Evolutionary conservation across 1,140 invertebrate genomes (phyloP).

Genomic region (Lasaia peninsularis): DNA sequence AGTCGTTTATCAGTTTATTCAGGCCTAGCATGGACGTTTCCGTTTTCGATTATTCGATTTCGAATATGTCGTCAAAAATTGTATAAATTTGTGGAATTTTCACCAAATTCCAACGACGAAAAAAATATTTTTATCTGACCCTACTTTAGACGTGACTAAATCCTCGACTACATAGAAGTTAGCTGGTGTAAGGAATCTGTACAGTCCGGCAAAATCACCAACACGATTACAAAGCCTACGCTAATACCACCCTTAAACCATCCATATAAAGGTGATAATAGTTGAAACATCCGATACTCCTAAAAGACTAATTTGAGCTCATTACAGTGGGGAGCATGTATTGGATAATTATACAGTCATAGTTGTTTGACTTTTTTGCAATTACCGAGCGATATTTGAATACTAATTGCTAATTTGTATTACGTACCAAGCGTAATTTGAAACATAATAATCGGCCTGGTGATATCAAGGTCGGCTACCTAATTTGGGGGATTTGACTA

Average conservation of each 20-base stretch:
- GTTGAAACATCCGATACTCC: neutral
- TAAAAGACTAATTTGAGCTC: neutral
- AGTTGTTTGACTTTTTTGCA: no score
- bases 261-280: neutral
- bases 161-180: constrained; percentile 28
- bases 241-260: constrained; percentile 7
- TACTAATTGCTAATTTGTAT: no score
- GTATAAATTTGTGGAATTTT: neutral
- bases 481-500: no score
- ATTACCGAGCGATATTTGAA: no score
- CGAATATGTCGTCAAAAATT: neutral
- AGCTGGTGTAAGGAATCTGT: constrained; percentile 24
- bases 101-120: neutral
- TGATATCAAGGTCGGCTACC: no score
- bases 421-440: no score
- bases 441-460: no score
- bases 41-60: no score
- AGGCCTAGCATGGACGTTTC: no score
- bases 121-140: constrained; percentile 24
- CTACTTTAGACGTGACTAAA: constrained; percentile 44
- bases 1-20: no score
- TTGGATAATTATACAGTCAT: no score
- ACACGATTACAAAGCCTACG: constrained; percentile 19
- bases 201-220: constrained; percentile 25
- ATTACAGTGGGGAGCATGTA: no score